Conservation (phyloP, 2,888 invertebrate genomes). For the Euclidia mi region DNA sequence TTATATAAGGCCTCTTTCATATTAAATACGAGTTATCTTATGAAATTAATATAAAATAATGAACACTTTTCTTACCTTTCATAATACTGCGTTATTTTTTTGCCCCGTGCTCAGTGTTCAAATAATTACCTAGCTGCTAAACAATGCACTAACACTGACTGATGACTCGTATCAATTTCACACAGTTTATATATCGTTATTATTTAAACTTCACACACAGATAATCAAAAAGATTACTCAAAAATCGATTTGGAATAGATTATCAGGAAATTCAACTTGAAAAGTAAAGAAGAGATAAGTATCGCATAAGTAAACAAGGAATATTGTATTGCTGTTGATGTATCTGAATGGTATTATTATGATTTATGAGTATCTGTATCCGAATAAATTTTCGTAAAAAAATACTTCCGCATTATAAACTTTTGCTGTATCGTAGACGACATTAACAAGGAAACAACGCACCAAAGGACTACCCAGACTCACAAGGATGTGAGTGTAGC, state of each 20-base stretch:
- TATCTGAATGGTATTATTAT: too few species aligned
- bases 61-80: constrained; percentile 25
- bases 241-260: constrained; percentile 34
- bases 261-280: constrained; percentile 23
- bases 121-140: constrained; percentile 4
- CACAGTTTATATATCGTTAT: constrained; percentile 36
- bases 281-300: background rate
- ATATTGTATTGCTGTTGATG: background rate
- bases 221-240: constrained; percentile 26
- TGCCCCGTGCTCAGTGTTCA: constrained; percentile 4
- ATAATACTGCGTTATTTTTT: constrained; percentile 10
- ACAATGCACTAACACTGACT: constrained; percentile 24
- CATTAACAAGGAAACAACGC: too few species aligned
- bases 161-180: constrained; percentile 4
- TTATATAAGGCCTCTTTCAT: too few species aligned
- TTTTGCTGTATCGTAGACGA: too few species aligned
- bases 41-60: background rate
- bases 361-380: too few species aligned
- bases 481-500: too few species aligned
- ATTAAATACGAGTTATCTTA: background rate
- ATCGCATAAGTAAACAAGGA: background rate
- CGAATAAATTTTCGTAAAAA: too few species aligned
- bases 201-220: constrained; percentile 21
- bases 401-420: too few species aligned
- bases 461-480: too few species aligned